Evolutionary conservation across 1,140 invertebrate genomes (phyloP).

Genomic region (Dendroctonus valens): DNA sequence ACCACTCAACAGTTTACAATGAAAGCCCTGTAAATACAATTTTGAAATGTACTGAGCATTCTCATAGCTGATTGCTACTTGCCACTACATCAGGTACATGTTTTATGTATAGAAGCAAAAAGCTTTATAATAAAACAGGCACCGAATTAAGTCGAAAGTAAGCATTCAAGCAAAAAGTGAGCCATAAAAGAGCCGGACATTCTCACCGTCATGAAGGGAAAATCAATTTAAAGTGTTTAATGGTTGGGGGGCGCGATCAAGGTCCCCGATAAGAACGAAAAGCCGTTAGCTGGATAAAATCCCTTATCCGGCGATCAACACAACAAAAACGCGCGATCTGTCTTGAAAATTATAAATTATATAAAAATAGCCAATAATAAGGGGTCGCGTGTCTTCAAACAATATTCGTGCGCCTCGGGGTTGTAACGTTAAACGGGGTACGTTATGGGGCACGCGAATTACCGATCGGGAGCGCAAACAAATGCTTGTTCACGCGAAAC

Average conservation of each 20-base stretch:
- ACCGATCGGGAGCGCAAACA: slow-evolving; percentile 52
- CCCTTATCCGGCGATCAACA: slow-evolving; percentile 33
- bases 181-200: background rate
- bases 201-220: slow-evolving; percentile 3
- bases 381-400: slow-evolving; percentile 43
- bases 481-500: slow-evolving; percentile 53
- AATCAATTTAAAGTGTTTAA: slow-evolving; percentile 34
- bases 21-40: too few relatives aligned
- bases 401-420: slow-evolving; percentile 46
- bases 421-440: slow-evolving; percentile 51
- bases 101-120: too few relatives aligned
- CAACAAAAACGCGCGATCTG: slow-evolving; percentile 38
- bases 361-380: slow-evolving; percentile 47
- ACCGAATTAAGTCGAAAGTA: too few relatives aligned
- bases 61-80: too few relatives aligned
- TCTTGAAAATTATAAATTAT: slow-evolving; percentile 48
- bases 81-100: too few relatives aligned
- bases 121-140: too few relatives aligned
- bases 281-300: slow-evolving; percentile 27
- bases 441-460: slow-evolving; percentile 51
- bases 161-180: background rate
- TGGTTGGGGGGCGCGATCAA: slow-evolving; percentile 14
- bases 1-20: too few relatives aligned
- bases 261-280: slow-evolving; percentile 16
- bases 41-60: too few relatives aligned